These are phyloP conservation scores for Drosophila pseudotakahashii DNA, from an alignment of 2,888 invertebrate genomes.

Conservation along the genomic window DNA sequence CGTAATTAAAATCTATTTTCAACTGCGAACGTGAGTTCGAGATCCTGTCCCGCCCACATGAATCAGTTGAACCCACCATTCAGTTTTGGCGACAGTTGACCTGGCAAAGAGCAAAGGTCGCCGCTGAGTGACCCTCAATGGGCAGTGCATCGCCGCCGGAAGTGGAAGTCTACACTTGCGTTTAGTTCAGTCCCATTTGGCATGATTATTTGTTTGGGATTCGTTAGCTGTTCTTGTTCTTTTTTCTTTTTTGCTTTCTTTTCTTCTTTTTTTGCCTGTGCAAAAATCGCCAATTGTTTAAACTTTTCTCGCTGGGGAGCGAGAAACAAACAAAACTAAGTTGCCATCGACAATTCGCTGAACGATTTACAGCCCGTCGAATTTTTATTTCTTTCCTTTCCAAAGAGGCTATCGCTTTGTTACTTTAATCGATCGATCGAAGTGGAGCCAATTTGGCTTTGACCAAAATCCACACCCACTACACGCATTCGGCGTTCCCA, in stretches of 20 bases:
- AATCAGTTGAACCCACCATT: slow-evolving; percentile 20
- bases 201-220: slow-evolving; percentile 54
- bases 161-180: slow-evolving; percentile 45
- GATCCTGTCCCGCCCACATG: slow-evolving; percentile 29
- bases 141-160: slow-evolving; percentile 69
- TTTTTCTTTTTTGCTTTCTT: background rate
- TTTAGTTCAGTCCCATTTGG: slow-evolving; percentile 23
- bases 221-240: background rate
- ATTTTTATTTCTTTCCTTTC: slow-evolving; percentile 25
- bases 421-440: slow-evolving; percentile 50
- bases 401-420: slow-evolving; percentile 48
- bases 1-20: slow-evolving; percentile 53
- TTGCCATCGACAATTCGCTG: slow-evolving; percentile 31
- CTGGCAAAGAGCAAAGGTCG: slow-evolving; percentile 39
- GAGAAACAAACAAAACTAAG: slow-evolving; percentile 39
- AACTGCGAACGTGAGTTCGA: slow-evolving; percentile 24
- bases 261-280: slow-evolving; percentile 17
- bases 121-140: slow-evolving; percentile 51
- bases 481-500: slow-evolving; percentile 5
- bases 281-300: slow-evolving; percentile 52
- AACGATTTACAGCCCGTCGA: slow-evolving; percentile 54
- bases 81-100: slow-evolving; percentile 45
- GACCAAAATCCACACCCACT: slow-evolving; percentile 62
- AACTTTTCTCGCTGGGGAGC: slow-evolving; percentile 51
- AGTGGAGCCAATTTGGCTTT: slow-evolving; percentile 64